Conservation (phyloP, 2,888 invertebrate species). For the Nomada ruficornis region DNA sequence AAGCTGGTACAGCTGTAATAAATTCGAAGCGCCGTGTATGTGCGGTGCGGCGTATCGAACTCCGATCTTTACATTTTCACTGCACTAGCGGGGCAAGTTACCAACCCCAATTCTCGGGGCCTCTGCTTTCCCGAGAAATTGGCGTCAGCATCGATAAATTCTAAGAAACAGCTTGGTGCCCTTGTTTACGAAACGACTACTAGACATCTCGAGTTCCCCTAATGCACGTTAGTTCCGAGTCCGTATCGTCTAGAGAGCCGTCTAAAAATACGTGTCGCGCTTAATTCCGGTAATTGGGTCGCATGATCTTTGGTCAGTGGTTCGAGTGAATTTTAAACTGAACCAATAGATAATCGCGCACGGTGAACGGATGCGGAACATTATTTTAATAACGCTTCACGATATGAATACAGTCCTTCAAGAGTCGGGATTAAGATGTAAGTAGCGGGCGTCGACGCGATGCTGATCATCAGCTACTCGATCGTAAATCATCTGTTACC, state of each 20-base stretch:
- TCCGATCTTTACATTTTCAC: neutral
- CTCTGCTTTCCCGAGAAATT: neutral
- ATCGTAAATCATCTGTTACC: slow-evolving; percentile 36
- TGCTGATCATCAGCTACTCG: neutral
- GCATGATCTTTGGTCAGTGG: slow-evolving; percentile 29
- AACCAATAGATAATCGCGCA: slow-evolving; percentile 12
- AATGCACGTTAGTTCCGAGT: slow-evolving; percentile 3
- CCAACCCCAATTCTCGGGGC: neutral
- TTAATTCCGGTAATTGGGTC: slow-evolving; percentile 53
- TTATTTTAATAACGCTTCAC: slow-evolving; percentile 55
- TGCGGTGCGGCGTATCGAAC: neutral
- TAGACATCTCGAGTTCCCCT: slow-evolving; percentile 14
- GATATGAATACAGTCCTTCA: slow-evolving; percentile 34
- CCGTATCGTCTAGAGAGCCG: slow-evolving; percentile 15
- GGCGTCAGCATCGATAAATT: neutral
- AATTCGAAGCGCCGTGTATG: too few species aligned
- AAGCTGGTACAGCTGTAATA: too few species aligned
- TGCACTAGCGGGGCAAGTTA: neutral
- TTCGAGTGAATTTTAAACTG: slow-evolving; percentile 12
- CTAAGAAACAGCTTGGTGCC: neutral
- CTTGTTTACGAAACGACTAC: neutral
- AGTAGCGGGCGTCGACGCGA: neutral
- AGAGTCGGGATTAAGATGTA: slow-evolving; percentile 15
- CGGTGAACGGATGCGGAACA: slow-evolving; percentile 49
- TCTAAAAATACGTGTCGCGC: slow-evolving; percentile 49